Percentiles rank a stretch among this genome's conserved stretches.
Evolutionary conservation across 2,888 invertebrate genomes (phyloP).

Genomic region (Xestia c-nigrum): DNA sequence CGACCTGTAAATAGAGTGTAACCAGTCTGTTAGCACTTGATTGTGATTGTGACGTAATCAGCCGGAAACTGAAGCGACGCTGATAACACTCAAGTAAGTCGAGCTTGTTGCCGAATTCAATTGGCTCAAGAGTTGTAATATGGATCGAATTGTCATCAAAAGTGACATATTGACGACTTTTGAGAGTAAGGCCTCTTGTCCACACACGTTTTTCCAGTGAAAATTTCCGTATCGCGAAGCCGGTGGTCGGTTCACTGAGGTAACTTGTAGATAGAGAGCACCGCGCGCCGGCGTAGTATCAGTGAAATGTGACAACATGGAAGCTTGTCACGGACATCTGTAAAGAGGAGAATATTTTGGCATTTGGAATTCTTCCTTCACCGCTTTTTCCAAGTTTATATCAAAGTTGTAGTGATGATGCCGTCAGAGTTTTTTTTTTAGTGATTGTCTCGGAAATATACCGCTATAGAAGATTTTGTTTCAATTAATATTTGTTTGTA

Average conservation of each 20-base stretch:
- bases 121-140: neutral
- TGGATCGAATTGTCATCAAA: conserved; percentile 1
- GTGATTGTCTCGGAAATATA: neutral
- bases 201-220: neutral
- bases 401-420: neutral
- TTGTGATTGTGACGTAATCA: conserved; percentile 1
- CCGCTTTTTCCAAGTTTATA: neutral
- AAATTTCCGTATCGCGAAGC: neutral
- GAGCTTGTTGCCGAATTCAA: conserved; percentile 2
- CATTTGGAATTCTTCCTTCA: neutral
- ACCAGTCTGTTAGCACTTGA: neutral
- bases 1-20: neutral
- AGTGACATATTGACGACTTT: neutral
- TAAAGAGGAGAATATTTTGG: neutral
- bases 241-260: neutral
- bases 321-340: too few relatives aligned
- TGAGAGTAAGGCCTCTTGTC: neutral
- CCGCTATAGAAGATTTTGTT: neutral
- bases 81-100: conserved; percentile 22
- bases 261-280: neutral
- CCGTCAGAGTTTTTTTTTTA: neutral
- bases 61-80: conserved; percentile 10
- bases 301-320: too few relatives aligned
- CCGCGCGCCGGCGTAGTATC: neutral
- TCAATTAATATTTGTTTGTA: neutral